Evolutionary conservation across 1,140 invertebrate species (phyloP).

Genomic region (Yoshiicerus persimilis): DNA sequence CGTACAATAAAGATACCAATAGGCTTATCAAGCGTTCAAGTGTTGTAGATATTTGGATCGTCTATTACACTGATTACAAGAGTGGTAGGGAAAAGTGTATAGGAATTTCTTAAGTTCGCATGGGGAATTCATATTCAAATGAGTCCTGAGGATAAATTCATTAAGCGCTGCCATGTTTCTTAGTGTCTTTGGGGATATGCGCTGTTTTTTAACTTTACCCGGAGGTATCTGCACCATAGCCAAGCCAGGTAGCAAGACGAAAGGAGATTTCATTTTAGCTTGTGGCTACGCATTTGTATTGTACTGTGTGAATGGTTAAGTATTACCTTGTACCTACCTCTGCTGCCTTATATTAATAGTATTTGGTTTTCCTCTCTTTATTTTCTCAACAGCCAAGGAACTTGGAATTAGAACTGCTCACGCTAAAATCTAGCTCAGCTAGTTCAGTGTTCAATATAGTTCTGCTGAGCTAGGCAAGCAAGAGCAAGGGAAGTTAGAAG

Average conservation of each 20-base stretch:
- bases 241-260: not conserved
- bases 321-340: not conserved
- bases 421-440: not conserved
- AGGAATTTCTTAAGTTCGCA: not conserved
- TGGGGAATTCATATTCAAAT: slow-evolving; percentile 23
- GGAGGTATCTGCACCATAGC: not conserved
- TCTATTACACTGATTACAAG: not conserved
- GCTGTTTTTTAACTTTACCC: slow-evolving; percentile 15
- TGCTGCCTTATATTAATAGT: not conserved
- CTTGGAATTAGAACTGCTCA: not conserved
- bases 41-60: too few relatives aligned
- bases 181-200: not conserved
- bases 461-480: not conserved
- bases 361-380: not conserved
- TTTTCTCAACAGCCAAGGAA: not conserved
- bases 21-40: too few relatives aligned
- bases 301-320: not conserved
- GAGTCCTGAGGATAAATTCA: slow-evolving; percentile 21
- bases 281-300: not conserved
- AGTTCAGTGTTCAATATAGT: not conserved
- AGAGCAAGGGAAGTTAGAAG: not conserved
- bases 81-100: not conserved
- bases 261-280: not conserved
- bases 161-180: not conserved
- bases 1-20: too few relatives aligned